Percentiles rank a stretch among this genome's conserved stretches.
Evolutionary conservation across 2,888 invertebrate species (phyloP).

Genomic region (Halictus ligatus): DNA sequence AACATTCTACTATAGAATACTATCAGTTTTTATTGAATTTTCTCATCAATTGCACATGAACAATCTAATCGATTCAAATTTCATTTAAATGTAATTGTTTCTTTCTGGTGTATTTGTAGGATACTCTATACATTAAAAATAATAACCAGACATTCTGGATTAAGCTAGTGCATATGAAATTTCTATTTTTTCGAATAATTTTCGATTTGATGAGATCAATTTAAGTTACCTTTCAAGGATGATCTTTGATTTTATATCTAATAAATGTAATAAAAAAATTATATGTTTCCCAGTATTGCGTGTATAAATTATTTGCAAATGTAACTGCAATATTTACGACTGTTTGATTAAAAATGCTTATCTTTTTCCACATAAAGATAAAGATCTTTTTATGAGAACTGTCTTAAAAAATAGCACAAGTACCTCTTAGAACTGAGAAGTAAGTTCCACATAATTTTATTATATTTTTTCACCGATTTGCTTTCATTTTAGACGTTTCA

Average conservation of each 20-base stretch:
- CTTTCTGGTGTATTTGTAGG: background rate
- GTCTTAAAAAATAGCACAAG: background rate
- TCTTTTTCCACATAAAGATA: background rate
- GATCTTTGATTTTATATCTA: background rate
- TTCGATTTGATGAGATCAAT: background rate
- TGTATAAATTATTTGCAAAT: background rate
- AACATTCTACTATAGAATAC: constrained; percentile 4
- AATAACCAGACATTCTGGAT: background rate
- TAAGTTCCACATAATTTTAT: background rate
- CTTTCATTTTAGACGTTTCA: background rate
- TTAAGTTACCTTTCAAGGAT: background rate
- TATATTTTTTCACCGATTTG: background rate
- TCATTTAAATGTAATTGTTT: background rate
- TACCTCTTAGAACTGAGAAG: background rate
- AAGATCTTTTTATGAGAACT: background rate
- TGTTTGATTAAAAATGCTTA: too few relatives aligned
- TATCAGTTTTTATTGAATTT: background rate
- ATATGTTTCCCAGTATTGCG: background rate
- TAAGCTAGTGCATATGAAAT: background rate
- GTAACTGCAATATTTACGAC: background rate
- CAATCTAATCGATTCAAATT: background rate
- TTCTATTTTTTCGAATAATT: background rate
- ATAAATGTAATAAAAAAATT: background rate
- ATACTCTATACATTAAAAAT: background rate
- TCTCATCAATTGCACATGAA: background rate